Evolutionary conservation across 1,140 invertebrate genomes (phyloP).

Genomic region (Odontomachus brunneus): DNA sequence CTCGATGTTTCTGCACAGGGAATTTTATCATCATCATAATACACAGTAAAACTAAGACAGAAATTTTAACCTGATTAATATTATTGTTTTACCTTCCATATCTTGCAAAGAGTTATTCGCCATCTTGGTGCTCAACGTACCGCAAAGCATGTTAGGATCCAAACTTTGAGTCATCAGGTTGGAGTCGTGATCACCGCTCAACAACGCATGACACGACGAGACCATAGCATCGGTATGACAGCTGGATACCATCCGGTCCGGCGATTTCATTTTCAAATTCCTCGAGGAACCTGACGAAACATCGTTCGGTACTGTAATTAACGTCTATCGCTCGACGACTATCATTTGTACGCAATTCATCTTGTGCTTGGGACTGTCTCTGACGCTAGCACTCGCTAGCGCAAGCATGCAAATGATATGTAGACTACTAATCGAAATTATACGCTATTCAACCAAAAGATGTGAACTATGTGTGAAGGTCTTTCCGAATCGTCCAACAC

Average conservation of each 20-base stretch:
- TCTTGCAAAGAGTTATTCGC: conserved; percentile 71
- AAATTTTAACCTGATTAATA: conserved; percentile 8
- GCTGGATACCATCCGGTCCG: conserved; percentile 90
- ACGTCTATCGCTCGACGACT: neutral
- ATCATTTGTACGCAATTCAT: neutral
- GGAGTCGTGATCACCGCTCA: conserved; percentile 79
- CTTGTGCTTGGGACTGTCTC: conserved; percentile 42
- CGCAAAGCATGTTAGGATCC: conserved; percentile 85
- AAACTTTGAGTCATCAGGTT: conserved; percentile 89
- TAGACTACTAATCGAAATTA: conserved; percentile 61
- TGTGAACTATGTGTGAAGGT: conserved; percentile 67
- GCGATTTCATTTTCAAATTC: conserved; percentile 87
- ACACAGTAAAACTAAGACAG: neutral
- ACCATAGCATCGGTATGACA: conserved; percentile 86
- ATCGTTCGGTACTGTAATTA: conserved; percentile 54
- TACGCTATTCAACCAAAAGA: conserved; percentile 62
- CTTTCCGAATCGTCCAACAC: conserved; percentile 66
- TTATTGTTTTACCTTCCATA: conserved; percentile 76
- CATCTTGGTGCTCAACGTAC: conserved; percentile 77
- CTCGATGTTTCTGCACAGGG: conserved; percentile 84
- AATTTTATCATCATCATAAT: conserved; percentile 30
- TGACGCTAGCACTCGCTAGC: conserved; percentile 68
- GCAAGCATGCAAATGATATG: conserved; percentile 76
- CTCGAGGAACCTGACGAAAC: conserved; percentile 78
- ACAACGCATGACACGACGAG: conserved; percentile 79